Conservation (phyloP, 2,797 vertebrate genomes). For the Melanotaenia pygmaea region DNA sequence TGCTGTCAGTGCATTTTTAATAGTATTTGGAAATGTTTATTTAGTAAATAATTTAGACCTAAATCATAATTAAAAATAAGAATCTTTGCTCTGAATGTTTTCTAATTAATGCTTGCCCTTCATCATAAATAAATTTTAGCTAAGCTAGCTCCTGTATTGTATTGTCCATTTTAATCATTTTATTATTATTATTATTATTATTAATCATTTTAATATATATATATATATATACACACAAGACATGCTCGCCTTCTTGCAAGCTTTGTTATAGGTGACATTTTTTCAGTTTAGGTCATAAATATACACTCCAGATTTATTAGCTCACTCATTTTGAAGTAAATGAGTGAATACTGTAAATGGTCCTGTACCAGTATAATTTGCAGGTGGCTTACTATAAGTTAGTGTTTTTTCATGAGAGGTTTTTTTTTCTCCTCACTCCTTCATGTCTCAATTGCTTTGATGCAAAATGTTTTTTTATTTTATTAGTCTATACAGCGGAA, state of each 20-base stretch:
- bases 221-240: conserved; percentile 1
- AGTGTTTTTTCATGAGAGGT: not conserved
- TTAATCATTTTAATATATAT: too few species aligned
- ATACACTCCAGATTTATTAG: not conserved
- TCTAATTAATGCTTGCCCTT: conserved; percentile 4
- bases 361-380: too few species aligned
- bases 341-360: not conserved
- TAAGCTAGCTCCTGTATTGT: not conserved
- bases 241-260: not conserved
- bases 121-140: not conserved
- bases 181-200: not conserved
- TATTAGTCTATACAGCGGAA: not conserved
- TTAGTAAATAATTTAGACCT: conserved; percentile 23
- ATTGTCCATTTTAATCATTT: not conserved
- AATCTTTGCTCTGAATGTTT: not conserved
- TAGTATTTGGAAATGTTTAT: conserved; percentile 27
- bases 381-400: too few species aligned
- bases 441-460: not conserved
- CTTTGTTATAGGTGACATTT: too few species aligned
- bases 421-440: not conserved
- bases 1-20: conserved; percentile 55
- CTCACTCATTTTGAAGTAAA: not conserved
- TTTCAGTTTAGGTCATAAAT: too few species aligned
- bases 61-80: conserved; percentile 23
- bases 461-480: not conserved